Evolutionary conservation across 2,888 invertebrate species (phyloP), one percentile per base, ranked within the genome.

Genomic region (Nemotelus nigrinus): DNA sequence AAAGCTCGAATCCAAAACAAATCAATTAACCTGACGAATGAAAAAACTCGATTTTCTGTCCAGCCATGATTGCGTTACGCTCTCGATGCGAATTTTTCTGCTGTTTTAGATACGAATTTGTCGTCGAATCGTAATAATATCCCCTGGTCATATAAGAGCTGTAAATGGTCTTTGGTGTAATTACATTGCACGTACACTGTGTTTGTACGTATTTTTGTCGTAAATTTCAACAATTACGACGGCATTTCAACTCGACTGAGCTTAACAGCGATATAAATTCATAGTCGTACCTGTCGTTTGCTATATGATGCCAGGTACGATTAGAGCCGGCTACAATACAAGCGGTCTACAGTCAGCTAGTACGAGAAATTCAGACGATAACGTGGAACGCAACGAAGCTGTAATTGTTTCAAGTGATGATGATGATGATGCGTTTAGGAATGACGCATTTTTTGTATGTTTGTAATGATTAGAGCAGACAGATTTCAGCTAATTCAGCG

Each of bases 151-250:
- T 8, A 50, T 50, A 50, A 1, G 47, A 45, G 41, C 65, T n/a
- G 25, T n/a, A 47, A 47, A 65, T 47, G 8, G 65, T 44, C 65
- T 65, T 44, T 10, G 47, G 45, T n/a, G n/a, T 65, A 65, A 65
- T 65, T 65, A 65, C 63, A 65, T 65, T 41, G 50, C 50, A 65
- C 65, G 47, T 47, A 47, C 50, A 25, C 25, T 25, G 25, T 25
- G 25, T 25, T 25, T 25, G 25, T 25, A 25, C 5, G 65, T 67
- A 25, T 7, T 47, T n/a, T 25, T 45, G 67, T 67, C 67, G 67
- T 67, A 67, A 67, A 67, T 67, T 67, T 50, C 43, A 67, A 67
- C 67, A 67, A 67, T 67, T 67, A 67, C 67, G 50, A 48, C 10
- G 67, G 67, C 48, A 47, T 67, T 65, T 65, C 65, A 47, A 39